These are phyloP conservation scores for Argya squamiceps DNA, from an alignment of 2,797 vertebrate genomes.

Conservation along the genomic window DNA sequence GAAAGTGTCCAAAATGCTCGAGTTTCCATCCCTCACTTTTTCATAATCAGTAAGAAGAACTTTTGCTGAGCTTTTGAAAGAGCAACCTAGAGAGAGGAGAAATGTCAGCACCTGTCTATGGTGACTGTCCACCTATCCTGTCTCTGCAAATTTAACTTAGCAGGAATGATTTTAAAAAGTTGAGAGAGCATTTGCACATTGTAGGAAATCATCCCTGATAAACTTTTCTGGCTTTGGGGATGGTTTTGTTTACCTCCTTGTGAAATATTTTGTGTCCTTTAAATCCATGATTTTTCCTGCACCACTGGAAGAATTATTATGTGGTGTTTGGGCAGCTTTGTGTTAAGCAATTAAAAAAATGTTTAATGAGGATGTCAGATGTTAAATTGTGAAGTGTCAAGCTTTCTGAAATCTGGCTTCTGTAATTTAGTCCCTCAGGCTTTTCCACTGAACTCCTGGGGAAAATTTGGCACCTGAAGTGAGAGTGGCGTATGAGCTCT, in stretches of 20 bases:
- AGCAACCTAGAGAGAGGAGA: neutral
- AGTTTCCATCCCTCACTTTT: neutral
- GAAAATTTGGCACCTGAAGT: conserved; percentile 36
- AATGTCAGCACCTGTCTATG: neutral
- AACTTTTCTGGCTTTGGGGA: neutral
- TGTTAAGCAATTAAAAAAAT: neutral
- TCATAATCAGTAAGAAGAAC: neutral
- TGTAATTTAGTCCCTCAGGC: conserved; percentile 23
- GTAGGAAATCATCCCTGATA: neutral
- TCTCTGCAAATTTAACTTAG: neutral
- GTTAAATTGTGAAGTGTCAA: neutral
- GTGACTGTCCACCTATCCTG: neutral
- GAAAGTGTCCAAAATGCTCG: neutral
- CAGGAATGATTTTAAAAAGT: neutral
- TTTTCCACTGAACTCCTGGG: conserved; percentile 34
- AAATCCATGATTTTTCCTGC: neutral
- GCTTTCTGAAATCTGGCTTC: neutral
- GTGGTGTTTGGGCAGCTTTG: neutral
- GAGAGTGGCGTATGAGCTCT: neutral
- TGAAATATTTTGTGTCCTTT: neutral
- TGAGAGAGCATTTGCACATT: neutral
- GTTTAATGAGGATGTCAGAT: conserved; percentile 26
- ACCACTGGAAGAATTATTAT: neutral
- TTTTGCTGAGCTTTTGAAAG: neutral
- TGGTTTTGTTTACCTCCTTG: neutral